These are phyloP conservation scores for Monomorium pharaonis DNA, from an alignment of 1,140 invertebrate genomes.

Conservation along the genomic window DNA sequence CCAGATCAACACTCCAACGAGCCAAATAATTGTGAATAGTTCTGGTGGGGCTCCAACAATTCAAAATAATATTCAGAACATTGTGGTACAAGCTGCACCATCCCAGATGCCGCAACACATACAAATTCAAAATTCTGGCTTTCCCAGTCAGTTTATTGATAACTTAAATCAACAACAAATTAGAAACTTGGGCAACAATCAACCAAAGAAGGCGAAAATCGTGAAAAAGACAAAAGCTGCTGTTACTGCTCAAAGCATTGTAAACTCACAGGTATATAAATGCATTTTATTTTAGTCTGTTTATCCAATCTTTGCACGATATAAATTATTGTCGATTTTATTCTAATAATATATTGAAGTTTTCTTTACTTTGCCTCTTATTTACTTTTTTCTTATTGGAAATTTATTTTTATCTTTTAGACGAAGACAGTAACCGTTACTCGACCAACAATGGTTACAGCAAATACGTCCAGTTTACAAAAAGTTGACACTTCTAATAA, in stretches of 20 bases:
- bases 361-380: background rate
- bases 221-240: constrained; percentile 80
- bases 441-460: constrained; percentile 73
- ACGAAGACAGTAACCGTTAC: constrained; percentile 77
- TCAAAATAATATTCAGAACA: constrained; percentile 85
- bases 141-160: constrained; percentile 84
- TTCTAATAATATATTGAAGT: constrained; percentile 1
- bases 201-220: constrained; percentile 81
- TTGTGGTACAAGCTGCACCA: constrained; percentile 83
- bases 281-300: constrained; percentile 1
- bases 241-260: constrained; percentile 73
- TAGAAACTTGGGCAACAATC: constrained; percentile 78
- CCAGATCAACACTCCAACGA: constrained; percentile 84
- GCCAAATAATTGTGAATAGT: constrained; percentile 85
- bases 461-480: constrained; percentile 68
- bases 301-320: background rate
- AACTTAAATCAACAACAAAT: constrained; percentile 84
- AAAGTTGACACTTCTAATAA: constrained; percentile 76
- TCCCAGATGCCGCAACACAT: constrained; percentile 84
- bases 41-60: constrained; percentile 84
- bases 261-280: constrained; percentile 70
- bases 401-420: constrained; percentile 53
- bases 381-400: background rate
- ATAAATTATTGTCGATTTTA: background rate
- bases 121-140: constrained; percentile 83